phyloP scores from a whole-genome alignment of 2,113 vertebrate species.

The Podarcis muralis region DNA sequence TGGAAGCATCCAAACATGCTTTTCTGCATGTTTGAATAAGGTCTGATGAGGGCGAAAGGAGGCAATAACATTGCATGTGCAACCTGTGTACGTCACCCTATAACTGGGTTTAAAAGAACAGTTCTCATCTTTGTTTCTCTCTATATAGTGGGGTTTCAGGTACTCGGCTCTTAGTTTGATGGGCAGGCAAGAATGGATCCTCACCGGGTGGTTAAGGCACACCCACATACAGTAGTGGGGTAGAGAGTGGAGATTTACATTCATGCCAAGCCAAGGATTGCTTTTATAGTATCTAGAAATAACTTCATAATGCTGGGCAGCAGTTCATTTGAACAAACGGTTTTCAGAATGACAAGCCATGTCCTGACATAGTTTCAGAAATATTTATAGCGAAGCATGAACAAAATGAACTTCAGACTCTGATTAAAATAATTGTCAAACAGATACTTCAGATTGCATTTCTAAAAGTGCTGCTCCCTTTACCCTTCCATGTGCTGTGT shows the following conservation, averaged over 20 bases:
- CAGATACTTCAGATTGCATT: background rate
- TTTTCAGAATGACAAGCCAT: background rate
- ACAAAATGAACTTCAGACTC: background rate
- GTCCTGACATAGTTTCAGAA: background rate
- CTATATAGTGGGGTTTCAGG: background rate
- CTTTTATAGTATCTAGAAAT: background rate
- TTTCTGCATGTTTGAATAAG: background rate
- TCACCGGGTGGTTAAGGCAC: background rate
- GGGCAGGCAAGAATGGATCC: background rate
- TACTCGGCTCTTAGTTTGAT: background rate
- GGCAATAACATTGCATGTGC: background rate
- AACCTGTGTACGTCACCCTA: background rate
- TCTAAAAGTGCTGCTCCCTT: background rate
- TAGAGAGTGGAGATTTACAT: slow-evolving; percentile 4
- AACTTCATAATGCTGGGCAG: background rate
- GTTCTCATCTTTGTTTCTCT: background rate
- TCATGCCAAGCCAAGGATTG: background rate
- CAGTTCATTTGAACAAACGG: background rate
- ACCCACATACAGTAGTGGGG: background rate
- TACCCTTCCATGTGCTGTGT: background rate
- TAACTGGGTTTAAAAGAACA: background rate
- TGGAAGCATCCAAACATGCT: background rate
- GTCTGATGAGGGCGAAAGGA: background rate
- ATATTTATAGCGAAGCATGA: slow-evolving; percentile 21
- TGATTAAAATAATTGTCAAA: slow-evolving; percentile 1